Base-by-base conservation (phyloP, 2,797 vertebrate genomes). In the Malacoraja senta region DNA sequence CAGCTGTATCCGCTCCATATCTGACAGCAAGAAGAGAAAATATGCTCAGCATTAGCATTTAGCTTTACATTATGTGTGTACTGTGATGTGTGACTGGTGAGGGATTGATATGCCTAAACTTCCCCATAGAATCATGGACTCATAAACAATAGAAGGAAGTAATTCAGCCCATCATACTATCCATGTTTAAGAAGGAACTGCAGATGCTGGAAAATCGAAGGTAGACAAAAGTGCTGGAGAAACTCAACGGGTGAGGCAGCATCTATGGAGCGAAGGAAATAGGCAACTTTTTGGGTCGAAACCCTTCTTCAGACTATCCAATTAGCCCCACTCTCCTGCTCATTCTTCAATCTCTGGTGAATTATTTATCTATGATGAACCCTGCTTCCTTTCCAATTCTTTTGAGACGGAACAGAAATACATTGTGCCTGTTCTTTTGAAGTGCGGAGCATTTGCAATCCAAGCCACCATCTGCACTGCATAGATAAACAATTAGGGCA, bases 401-500 rank as follows among this genome's bases (percentile, higher is more conserved):
- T 81, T 81, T 65, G 58, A 4, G 13, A 15, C 83, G 17, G 79
- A 38, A 17, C 61, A 12, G 29, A 12, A 32, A 32, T 32, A 24
- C 35, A 19, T 68, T 10, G 19, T 29, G 17, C 84, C 63, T n/a
- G 32, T 58, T 21, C 61, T 68, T 88, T 65, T 32, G 61, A 68
- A 88, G n/a, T 68, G 13, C 63, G 19, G 26, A 68, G 84, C 63
- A 3, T 68, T 88, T 68, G 61, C 15, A 38, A 90, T 35, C 32
- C 63, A 90, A 24, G 17, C 32, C 10, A 61, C 3, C 9, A 58
- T 29, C 17, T 91, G 65, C 65, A 71, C 13, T 32, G 7, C 88
- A 71, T 12, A 71, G 88, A 91, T 91, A 38, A 91, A 72, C 9
- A 91, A 65, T 65, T 90, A 90, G n/a, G 53, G 35, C 32, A 71